These are phyloP conservation scores for Drosophila ananassae DNA, from an alignment of 1,140 invertebrate species.

Conservation along the genomic window DNA sequence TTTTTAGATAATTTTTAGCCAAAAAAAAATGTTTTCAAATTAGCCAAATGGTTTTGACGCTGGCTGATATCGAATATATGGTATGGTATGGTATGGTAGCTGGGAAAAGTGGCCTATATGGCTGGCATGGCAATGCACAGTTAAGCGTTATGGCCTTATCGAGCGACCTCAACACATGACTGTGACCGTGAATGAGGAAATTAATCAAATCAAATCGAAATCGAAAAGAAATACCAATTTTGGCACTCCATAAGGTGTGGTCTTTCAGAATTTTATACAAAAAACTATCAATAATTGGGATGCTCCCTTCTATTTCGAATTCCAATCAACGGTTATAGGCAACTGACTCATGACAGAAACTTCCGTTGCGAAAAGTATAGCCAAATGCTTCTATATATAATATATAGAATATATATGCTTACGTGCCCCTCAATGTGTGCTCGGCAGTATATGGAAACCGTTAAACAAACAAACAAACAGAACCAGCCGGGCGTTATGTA, in stretches of 20 bases:
- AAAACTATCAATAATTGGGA: conserved; percentile 3
- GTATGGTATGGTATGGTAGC: conserved; percentile 34
- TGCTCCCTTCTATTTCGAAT: conserved; percentile 30
- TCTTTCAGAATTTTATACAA: conserved; percentile 6
- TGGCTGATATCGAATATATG: conserved; percentile 28
- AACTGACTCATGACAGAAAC: conserved; percentile 75
- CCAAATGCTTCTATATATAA: conserved; percentile 39
- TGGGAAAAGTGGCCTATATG: conserved; percentile 20
- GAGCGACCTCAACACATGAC: conserved; percentile 60
- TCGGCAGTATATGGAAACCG: conserved; percentile 55
- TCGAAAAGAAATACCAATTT: conserved; percentile 25
- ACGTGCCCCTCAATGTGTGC: conserved; percentile 16
- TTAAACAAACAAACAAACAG: conserved; percentile 67
- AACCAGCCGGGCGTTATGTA: conserved; percentile 45
- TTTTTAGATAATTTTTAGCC: background rate
- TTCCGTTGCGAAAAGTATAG: conserved; percentile 71
- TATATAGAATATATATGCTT: background rate
- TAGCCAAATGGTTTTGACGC: conserved; percentile 25
- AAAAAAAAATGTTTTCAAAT: background rate
- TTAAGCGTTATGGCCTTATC: conserved; percentile 55
- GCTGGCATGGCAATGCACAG: conserved; percentile 45
- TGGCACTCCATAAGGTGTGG: conserved; percentile 33
- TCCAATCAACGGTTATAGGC: conserved; percentile 16
- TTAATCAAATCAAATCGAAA: conserved; percentile 69
- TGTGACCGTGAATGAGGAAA: conserved; percentile 63